phyloP scores from a whole-genome alignment of 2,113 vertebrate species.

The Toxostoma redivivum region DNA sequence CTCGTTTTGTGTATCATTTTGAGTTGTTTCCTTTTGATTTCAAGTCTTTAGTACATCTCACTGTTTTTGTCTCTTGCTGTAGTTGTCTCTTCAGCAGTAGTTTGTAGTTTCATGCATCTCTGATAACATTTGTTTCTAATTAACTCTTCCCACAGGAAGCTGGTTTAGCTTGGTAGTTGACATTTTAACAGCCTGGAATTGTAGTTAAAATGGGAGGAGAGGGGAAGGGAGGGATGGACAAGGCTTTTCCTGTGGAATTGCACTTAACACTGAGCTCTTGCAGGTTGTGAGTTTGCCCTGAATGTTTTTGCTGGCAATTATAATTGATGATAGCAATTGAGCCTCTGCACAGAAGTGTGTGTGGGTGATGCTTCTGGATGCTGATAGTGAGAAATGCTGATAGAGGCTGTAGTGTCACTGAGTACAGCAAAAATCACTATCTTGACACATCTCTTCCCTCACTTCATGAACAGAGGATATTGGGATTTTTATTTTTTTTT shows the following conservation, averaged over 20 bases:
- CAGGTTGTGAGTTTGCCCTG: not conserved
- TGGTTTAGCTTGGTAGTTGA: not conserved
- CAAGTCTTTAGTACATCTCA: constrained; percentile 66
- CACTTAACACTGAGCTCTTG: not conserved
- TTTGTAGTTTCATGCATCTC: constrained; percentile 62
- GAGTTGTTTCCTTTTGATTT: constrained; percentile 57
- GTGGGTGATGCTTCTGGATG: not conserved
- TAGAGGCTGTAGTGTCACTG: no score
- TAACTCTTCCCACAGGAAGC: constrained; percentile 35
- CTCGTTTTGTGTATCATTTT: constrained; percentile 72
- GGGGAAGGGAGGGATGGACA: not conserved
- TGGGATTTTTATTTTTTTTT: not conserved
- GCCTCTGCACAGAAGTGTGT: not conserved
- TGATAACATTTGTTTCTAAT: constrained; percentile 65
- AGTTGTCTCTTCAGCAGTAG: constrained; percentile 65
- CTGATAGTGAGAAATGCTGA: not conserved
- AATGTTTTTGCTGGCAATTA: not conserved
- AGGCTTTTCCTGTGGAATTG: not conserved
- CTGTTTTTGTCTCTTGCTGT: constrained; percentile 67
- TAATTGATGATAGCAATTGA: not conserved
- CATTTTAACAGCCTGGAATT: not conserved
- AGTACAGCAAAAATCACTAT: not conserved
- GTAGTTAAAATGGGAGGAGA: not conserved
- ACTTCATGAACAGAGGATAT: not conserved
- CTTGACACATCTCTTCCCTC: not conserved